Base-by-base conservation (phyloP, 2,888 invertebrate genomes). In the Papilio demoleus region DNA sequence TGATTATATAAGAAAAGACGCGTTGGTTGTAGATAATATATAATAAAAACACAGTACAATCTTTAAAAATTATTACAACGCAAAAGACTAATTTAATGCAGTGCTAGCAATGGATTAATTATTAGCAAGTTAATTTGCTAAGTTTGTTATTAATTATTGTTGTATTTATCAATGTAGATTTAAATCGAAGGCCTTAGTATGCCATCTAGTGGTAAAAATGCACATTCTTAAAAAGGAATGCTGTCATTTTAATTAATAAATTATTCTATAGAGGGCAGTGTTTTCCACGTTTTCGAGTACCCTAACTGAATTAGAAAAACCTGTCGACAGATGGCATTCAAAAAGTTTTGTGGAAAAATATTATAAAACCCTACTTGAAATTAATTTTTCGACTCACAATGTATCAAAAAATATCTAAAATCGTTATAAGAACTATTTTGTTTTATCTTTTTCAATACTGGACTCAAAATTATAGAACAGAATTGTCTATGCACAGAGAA, bases 401-500 rank as follows among this genome's bases (percentile, higher is more conserved):
- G n/a, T n/a, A n/a, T n/a, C n/a, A n/a, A n/a, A n/a, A n/a, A n/a
- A n/a, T n/a, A n/a, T n/a, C n/a, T n/a, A n/a, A n/a, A n/a, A n/a
- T n/a, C n/a, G n/a, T n/a, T n/a, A n/a, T n/a, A n/a, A n/a, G n/a
- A n/a, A n/a, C n/a, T n/a, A n/a, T n/a, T n/a, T n/a, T n/a, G n/a
- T n/a, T n/a, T n/a, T n/a, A n/a, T n/a, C n/a, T n/a, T n/a, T n/a
- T n/a, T n/a, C n/a, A n/a, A n/a, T n/a, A n/a, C 31, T 31, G 3
- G 31, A 31, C 31, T 53, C 38, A 24, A 36, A 22, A 50, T 50
- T 8, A 3, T n/a, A 22, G 34, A 19, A 61, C 11, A n/a, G 17
- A 31, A 36, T 53, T 70, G 69, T 70, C 65, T 70, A 65, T 70
- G 69, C 17, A 0, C 17, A 6, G 36, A 53, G 17, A 40, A 38